Base-by-base conservation (phyloP, 2,113 vertebrate genomes). In the Ammodytes marinus region DNA sequence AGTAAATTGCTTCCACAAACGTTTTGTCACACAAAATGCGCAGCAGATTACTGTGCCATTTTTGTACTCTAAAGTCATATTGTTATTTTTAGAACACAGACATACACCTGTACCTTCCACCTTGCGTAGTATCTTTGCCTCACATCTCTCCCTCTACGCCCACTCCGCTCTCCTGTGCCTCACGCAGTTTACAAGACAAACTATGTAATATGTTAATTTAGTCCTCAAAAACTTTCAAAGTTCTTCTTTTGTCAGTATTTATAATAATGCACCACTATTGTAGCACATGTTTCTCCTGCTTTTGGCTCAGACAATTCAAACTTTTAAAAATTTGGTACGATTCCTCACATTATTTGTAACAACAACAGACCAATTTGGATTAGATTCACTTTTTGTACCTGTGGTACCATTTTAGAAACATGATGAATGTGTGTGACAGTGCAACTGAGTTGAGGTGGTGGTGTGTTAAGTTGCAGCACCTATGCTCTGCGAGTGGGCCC, bases 401-500 rank as follows among this genome's bases (percentile, higher is more conserved):
- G n/a, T 6, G 74, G 27, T 42, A 49, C 15, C 40, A 19, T 50
- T 67, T 53, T 27, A 27, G 9, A 43, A 39, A 13, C 8, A 6
- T 40, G 7, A 27, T 40, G 47, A 9, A 40, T 12, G 17, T 74
- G 14, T 69, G 42, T 40, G 64, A 75, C 72, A 71, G 12, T 35
- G n/a, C 57, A 43, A 3, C 65, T 53, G 35, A 4, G 47, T 17
- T 27, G 3, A 4, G 0, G 9, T 11, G 4, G 9, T 11, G 4
- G n/a, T 14, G 47, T 50, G 42, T 84, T 45, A 27, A 27, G 63
- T 71, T 35, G 55, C 58, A 71, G 46, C 61, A 60, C 77, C 73
- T 80, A 46, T 63, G 77, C 68, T 61, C 63, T 82, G 67, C 66
- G 77, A 82, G 81, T 86, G 80, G 59, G 72, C 53, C 8, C 17